Base-by-base conservation (phyloP, 2,888 invertebrate genomes). In the Napeogenes sylphis region DNA sequence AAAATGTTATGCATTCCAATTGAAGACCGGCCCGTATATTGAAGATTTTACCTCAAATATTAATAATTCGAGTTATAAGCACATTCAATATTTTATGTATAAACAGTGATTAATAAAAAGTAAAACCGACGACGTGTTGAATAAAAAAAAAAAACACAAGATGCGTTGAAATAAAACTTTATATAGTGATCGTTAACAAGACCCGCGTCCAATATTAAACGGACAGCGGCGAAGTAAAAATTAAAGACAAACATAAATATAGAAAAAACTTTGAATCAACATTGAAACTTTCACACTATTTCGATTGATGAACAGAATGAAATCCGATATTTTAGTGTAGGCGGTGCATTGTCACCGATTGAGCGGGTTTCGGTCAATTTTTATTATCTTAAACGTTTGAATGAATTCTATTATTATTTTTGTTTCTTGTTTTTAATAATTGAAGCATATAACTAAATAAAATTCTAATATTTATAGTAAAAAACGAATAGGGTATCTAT, bases 201-300 rank as follows among this genome's bases (percentile, higher is more conserved):
- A 81, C 78, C 83, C 78, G 77, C 78, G 81, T 81, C 79, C 84
- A 79, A 87, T 88, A 88, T 89, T 87, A 89, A 89, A 90, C 84
- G 87, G 86, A 83, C 84, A 82, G 77, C 83, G 83, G 79, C 76
- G 80, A 80, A 80, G 87, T 87, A 86, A 89, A 90, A 89, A 88
- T 89, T 88, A 89, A 89, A 89, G 88, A 87, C 83, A 83, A 80
- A 84, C 85, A 89, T 88, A 89, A 89, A 90, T 85, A 87, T 85
- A 77, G 73, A 77, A 81, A 85, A 82, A 83, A 81, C 77, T 83
- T 85, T 84, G 82, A 86, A 82, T 83, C 85, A 83, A 78, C 79
- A 77, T 77, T 76, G 75, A 73, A 73, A 71, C 72, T 68, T 76
- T 77, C 75, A 73, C 71, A 68, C 74, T 70, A 70, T 71, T 73